A percentile compares a stretch with the other conserved stretches of the same genome.
Evolutionary conservation across 2,113 vertebrate species (phyloP).

Genomic region (Psilopogon haemacephalus): DNA sequence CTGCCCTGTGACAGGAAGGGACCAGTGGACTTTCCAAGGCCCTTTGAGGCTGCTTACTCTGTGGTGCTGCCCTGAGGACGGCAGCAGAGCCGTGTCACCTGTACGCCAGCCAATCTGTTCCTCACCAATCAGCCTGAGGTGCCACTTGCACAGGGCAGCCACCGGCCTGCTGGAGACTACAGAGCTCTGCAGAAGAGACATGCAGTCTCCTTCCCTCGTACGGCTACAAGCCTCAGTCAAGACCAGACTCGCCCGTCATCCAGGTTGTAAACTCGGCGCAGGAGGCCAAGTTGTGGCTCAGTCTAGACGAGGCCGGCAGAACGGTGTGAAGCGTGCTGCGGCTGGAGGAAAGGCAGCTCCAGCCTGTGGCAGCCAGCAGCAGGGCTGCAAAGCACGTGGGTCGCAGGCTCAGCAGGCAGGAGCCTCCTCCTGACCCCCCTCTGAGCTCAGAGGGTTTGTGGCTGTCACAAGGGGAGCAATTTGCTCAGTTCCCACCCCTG

Average conservation of each 20-base stretch:
- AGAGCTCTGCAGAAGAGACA: neutral
- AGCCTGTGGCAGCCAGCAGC: neutral
- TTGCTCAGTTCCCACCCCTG: neutral
- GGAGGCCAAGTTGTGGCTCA: neutral
- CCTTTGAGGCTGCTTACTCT: neutral
- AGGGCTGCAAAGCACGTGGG: neutral
- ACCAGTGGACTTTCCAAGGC: neutral
- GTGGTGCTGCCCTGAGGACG: neutral
- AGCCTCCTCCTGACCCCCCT: neutral
- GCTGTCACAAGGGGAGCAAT: neutral
- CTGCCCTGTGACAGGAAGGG: neutral
- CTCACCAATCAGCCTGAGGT: neutral
- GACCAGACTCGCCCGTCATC: neutral
- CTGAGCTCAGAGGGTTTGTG: neutral
- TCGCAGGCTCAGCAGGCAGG: neutral
- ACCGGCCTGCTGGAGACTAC: neutral
- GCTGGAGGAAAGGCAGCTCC: neutral
- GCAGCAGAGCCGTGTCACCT: neutral
- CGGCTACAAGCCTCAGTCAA: neutral
- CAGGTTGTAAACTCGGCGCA: neutral
- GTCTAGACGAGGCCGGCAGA: neutral
- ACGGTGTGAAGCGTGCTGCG: neutral
- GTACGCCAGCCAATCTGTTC: accelerated
- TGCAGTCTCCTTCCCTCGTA: neutral
- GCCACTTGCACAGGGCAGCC: neutral